phyloP scores from a whole-genome alignment of 2,888 invertebrate genomes.

The Drosophila incognita region DNA sequence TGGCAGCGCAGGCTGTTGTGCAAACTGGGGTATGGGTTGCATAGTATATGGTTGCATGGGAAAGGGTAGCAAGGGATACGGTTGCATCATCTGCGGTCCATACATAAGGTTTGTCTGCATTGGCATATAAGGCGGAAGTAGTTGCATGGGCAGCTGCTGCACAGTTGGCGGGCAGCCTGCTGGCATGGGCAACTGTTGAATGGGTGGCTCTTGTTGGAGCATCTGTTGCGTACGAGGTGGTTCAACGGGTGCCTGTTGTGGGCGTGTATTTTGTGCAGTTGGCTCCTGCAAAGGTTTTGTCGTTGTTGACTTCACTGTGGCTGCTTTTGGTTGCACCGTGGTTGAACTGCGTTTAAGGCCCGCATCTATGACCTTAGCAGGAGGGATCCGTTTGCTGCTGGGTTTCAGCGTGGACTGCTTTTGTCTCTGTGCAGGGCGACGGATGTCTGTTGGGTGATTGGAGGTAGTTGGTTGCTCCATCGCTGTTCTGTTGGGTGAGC shows the following conservation, averaged over 20 bases:
- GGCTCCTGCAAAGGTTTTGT: neutral
- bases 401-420: conserved; percentile 21
- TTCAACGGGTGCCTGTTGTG: conserved; percentile 8
- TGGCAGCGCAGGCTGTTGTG: conserved; percentile 3
- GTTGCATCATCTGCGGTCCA: conserved; percentile 21
- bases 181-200: conserved; percentile 12
- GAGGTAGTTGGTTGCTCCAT: neutral
- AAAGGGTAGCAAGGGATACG: conserved; percentile 48
- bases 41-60: conserved; percentile 35
- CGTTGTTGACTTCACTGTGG: neutral
- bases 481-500: neutral
- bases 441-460: neutral
- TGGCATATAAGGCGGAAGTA: conserved; percentile 14
- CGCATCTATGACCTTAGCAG: conserved; percentile 56
- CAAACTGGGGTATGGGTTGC: conserved; percentile 23
- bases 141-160: conserved; percentile 14
- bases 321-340: neutral
- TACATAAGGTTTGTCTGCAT: conserved; percentile 25
- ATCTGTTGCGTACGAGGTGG: conserved; percentile 10
- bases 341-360: conserved; percentile 21
- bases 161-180: neutral
- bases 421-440: neutral
- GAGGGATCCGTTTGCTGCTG: conserved; percentile 7
- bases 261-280: conserved; percentile 15
- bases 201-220: conserved; percentile 5